Conservation (phyloP, 2,113 vertebrate genomes). For the Pomatorhinus ruficollis region DNA sequence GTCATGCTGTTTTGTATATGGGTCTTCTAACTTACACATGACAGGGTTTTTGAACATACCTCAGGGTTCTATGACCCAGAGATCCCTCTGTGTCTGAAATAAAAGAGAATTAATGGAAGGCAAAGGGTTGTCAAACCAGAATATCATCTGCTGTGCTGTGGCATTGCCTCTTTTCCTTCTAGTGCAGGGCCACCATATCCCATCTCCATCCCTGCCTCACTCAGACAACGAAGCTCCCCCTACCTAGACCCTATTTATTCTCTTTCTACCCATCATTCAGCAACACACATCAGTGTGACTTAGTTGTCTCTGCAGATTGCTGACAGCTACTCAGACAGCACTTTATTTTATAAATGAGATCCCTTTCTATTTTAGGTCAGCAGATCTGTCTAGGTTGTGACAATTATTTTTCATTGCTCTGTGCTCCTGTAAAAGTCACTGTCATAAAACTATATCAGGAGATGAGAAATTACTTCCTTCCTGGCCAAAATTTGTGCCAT, state of each 20-base stretch:
- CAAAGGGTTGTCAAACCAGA: background rate
- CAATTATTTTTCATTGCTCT: background rate
- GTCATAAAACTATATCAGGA: background rate
- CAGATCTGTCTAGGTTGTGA: background rate
- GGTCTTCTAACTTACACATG: background rate
- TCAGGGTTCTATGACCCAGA: background rate
- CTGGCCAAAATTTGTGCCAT: background rate
- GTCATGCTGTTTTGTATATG: background rate
- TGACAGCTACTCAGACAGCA: background rate
- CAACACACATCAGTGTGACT: background rate
- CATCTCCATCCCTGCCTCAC: background rate
- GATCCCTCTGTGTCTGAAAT: background rate
- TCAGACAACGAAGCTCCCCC: background rate
- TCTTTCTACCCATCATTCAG: background rate
- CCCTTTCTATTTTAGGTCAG: background rate
- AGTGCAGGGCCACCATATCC: background rate
- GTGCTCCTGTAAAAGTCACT: background rate
- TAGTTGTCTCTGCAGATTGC: background rate
- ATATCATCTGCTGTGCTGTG: background rate
- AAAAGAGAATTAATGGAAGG: background rate
- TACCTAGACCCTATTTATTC: background rate
- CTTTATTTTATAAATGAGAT: background rate
- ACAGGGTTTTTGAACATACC: background rate
- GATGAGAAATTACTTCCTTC: background rate
- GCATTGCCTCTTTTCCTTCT: background rate